A percentile compares a stretch with the other conserved stretches of the same genome.
These are phyloP conservation scores for Periparus ater DNA, from an alignment of 2,797 vertebrate species.

Conservation along the genomic window DNA sequence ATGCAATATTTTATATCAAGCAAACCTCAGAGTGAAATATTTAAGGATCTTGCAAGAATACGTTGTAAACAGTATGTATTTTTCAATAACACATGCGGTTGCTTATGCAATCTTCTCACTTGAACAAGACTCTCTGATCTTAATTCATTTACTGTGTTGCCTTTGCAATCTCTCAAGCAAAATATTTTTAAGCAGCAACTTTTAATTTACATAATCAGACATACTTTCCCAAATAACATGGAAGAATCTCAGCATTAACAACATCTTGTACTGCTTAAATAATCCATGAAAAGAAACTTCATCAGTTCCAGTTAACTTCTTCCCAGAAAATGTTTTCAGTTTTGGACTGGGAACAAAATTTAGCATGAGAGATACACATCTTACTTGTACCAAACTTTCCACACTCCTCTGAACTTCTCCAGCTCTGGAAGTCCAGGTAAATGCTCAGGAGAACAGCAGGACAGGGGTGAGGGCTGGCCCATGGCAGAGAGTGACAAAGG, in stretches of 20 bases:
- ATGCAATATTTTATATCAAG: slow-evolving; percentile 68
- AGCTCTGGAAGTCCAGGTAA: not conserved
- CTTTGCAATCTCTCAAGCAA: slow-evolving; percentile 61
- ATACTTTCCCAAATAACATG: slow-evolving; percentile 65
- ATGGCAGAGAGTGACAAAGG: not conserved
- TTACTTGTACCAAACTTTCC: fast-evolving
- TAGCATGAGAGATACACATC: not conserved
- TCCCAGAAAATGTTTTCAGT: slow-evolving; percentile 55
- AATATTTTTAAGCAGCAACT: slow-evolving; percentile 67
- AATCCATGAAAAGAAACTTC: slow-evolving; percentile 61
- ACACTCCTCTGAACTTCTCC: not conserved
- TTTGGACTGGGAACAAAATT: slow-evolving; percentile 6
- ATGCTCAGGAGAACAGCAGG: not conserved
- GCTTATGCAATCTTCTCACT: slow-evolving; percentile 70
- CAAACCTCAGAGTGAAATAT: slow-evolving; percentile 73
- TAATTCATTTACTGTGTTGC: slow-evolving; percentile 69
- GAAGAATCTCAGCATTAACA: slow-evolving; percentile 43
- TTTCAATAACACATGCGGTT: slow-evolving; percentile 58
- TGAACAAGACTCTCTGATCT: slow-evolving; percentile 62
- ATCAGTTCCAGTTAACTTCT: slow-evolving; percentile 56
- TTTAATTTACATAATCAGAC: slow-evolving; percentile 75
- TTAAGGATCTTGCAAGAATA: slow-evolving; percentile 69
- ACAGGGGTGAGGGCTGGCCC: not conserved
- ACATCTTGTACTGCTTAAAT: slow-evolving; percentile 63
- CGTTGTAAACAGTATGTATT: slow-evolving; percentile 69